These are phyloP conservation scores for Caenorhabditis becei DNA, from an alignment of 2,888 invertebrate genomes.

Conservation along the genomic window DNA sequence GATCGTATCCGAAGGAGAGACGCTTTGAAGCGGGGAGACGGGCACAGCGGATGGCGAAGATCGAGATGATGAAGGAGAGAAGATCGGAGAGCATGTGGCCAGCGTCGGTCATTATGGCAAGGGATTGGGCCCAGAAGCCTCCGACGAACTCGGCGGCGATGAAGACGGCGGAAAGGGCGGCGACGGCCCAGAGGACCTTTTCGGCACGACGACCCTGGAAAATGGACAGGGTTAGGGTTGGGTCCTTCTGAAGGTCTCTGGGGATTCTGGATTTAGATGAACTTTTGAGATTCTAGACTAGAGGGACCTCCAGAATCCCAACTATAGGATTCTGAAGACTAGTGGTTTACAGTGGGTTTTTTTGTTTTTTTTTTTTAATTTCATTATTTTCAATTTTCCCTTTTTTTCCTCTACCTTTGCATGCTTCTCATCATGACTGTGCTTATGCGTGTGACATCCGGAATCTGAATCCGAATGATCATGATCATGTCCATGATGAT, in stretches of 20 bases:
- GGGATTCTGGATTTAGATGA: too few relatives aligned
- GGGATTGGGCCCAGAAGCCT: constrained; percentile 85
- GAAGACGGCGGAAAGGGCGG: constrained; percentile 72
- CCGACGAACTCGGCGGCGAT: constrained; percentile 72
- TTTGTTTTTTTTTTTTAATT: too few relatives aligned
- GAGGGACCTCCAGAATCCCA: too few relatives aligned
- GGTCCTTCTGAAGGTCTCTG: too few relatives aligned
- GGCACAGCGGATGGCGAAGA: constrained; percentile 92
- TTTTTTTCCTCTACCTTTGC: constrained; percentile 25
- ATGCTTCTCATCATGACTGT: constrained; percentile 33
- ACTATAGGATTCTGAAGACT: too few relatives aligned
- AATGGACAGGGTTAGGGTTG: not conserved
- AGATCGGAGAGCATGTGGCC: constrained; percentile 97
- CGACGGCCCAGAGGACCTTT: constrained; percentile 73
- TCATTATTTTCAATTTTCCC: not conserved
- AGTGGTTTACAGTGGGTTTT: too few relatives aligned
- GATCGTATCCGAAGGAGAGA: constrained; percentile 93
- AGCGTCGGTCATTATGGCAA: constrained; percentile 91
- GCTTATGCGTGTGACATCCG: constrained; percentile 21
- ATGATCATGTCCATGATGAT: constrained; percentile 31
- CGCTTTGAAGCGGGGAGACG: constrained; percentile 86
- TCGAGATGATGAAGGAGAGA: constrained; percentile 96
- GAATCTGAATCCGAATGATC: constrained; percentile 20
- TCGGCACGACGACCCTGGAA: constrained; percentile 74
- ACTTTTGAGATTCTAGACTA: not conserved